Base-by-base conservation (phyloP, 2,888 invertebrate species). In the Leptinotarsa haldemani region DNA sequence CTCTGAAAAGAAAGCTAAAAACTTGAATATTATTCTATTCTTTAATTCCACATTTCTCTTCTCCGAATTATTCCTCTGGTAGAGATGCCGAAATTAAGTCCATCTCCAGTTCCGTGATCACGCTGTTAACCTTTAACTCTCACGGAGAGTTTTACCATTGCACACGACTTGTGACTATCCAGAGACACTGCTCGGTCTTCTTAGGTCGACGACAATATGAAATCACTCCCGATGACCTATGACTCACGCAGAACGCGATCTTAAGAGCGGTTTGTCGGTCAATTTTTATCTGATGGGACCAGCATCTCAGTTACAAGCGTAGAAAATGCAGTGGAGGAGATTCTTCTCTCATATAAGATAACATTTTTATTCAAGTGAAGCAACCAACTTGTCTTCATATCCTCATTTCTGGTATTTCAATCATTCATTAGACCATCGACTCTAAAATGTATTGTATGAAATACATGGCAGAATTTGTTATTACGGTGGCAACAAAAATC, bases 161-260 rank as follows among this genome's bases (percentile, higher is more conserved):
- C 61, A 40, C 61, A 61, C 61, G 56, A 56, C 22, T 40, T 15
- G 56, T 13, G 56, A n/a, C 61, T 25, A 25, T 30, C 18, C 61
- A 61, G 61, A 61, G 61, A 61, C 61, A 61, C 61, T 61, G 15
- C 0, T 61, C 61, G 61, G 20, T 56, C 22, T 20, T 56, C 25
- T 22, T 56, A 20, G 20, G 12, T 56, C 61, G 61, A 61, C 61
- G 69, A 73, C 69, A 69, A 73, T 68, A 69, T 69, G 64, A 52
- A 69, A 69, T 73, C 73, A 68, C 72, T 72, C 64, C 48, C 48
- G 69, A 69, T 73, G 73, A 73, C 69, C 73, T 53, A 69, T 73
- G 73, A 73, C 73, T 73, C 73, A 73, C 69, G 68, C 73, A 65
- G n/a, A 61, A 61, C 30, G 58, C 58, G 58, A 58, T 20, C 20